Percentiles rank a stretch among this genome's conserved stretches.
These are phyloP conservation scores for Anodontia alba DNA, from an alignment of 2,888 invertebrate genomes.

Conservation along the genomic window DNA sequence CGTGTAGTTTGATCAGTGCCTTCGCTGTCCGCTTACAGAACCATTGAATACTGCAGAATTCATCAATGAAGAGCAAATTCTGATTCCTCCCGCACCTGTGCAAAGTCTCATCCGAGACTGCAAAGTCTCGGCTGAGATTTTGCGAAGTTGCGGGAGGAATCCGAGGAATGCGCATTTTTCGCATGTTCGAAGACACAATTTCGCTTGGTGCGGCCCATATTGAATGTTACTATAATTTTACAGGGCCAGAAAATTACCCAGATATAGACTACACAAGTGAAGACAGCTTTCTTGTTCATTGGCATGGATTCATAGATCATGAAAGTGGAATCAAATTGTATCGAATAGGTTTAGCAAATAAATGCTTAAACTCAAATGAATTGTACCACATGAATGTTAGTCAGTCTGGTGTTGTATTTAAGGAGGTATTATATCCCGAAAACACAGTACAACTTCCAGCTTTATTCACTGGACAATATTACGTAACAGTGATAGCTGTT, in stretches of 20 bases:
- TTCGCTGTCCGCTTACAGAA: too few relatives aligned
- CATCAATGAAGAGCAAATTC: too few relatives aligned
- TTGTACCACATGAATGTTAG: not conserved
- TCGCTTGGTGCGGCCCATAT: too few relatives aligned
- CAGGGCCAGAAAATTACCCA: slow-evolving; percentile 34
- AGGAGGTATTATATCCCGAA: slow-evolving; percentile 18
- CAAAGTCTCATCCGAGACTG: not conserved
- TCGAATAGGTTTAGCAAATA: slow-evolving; percentile 44
- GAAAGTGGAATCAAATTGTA: slow-evolving; percentile 69
- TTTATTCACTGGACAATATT: slow-evolving; percentile 38
- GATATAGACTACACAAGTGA: slow-evolving; percentile 69
- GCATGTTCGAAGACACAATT: too few relatives aligned
- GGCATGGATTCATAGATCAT: slow-evolving; percentile 71
- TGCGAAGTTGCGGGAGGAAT: too few relatives aligned
- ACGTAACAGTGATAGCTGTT: slow-evolving; percentile 62
- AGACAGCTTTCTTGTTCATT: slow-evolving; percentile 41
- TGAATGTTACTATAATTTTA: too few relatives aligned
- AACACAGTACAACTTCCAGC: slow-evolving; percentile 22
- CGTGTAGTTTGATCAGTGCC: too few relatives aligned
- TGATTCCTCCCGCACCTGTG: too few relatives aligned
- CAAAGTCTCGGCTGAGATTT: not conserved
- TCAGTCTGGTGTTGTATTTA: not conserved
- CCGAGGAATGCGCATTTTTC: not conserved
- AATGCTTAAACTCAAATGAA: slow-evolving; percentile 45
- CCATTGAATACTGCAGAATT: not conserved